phyloP scores from a whole-genome alignment of 2,113 vertebrate species.

The Equus quagga region DNA sequence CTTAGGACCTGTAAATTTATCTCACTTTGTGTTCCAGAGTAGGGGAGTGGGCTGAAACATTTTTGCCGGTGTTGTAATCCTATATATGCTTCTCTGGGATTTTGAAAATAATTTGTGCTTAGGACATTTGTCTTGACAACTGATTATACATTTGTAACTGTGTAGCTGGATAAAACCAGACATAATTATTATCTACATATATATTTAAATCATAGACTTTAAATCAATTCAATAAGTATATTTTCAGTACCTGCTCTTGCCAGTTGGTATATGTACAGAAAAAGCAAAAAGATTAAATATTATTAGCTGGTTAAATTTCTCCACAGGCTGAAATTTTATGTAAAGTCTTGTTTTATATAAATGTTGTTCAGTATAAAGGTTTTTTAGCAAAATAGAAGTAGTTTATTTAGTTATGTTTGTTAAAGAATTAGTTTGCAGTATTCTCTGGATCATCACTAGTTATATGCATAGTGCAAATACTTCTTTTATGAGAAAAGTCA shows the following conservation, averaged over 20 bases:
- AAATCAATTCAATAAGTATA: not conserved
- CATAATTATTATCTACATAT: not conserved
- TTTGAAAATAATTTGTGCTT: not conserved
- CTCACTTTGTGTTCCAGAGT: not conserved
- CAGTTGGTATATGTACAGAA: not conserved
- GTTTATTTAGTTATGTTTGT: not conserved
- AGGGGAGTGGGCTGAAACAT: fast-evolving
- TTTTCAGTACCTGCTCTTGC: not conserved
- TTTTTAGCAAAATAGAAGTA: slow-evolving; percentile 10
- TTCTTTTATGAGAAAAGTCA: slow-evolving; percentile 61
- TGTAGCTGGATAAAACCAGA: not conserved
- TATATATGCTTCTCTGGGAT: not conserved
- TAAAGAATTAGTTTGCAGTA: slow-evolving; percentile 8
- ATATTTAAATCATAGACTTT: not conserved
- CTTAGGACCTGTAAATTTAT: not conserved
- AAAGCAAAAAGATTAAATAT: not conserved
- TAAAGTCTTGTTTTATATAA: not conserved
- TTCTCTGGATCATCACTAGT: slow-evolving; percentile 25
- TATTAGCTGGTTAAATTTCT: not conserved
- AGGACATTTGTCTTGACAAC: not conserved
- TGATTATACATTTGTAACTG: not conserved
- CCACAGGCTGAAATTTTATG: not conserved
- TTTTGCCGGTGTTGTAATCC: not conserved
- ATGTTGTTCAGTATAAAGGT: not conserved
- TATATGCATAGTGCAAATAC: slow-evolving; percentile 28